These are phyloP conservation scores for Zoanthus sansibaricus DNA, from an alignment of 92 coral and sea anemone genomes.

Conservation along the genomic window DNA sequence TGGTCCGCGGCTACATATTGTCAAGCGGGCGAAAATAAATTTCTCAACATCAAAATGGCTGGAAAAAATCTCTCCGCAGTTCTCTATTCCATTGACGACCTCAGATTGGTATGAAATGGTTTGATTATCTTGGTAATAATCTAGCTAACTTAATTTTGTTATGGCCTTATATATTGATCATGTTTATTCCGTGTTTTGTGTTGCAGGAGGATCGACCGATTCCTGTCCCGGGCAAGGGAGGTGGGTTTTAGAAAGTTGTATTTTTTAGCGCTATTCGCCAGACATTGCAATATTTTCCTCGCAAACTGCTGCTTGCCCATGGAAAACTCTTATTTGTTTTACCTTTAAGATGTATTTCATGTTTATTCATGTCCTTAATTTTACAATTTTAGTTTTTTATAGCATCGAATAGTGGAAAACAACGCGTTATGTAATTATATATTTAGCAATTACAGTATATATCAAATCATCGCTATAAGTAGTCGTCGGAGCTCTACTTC, in stretches of 20 bases:
- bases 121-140: background rate
- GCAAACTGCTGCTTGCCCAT: no score
- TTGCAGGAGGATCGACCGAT: conserved; percentile 73
- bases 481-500: no score
- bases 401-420: no score
- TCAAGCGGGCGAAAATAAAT: background rate
- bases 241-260: conserved; percentile 25
- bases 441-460: no score
- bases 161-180: background rate
- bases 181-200: background rate
- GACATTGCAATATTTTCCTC: no score
- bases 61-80: background rate
- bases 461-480: no score
- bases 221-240: conserved; percentile 75
- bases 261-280: no score
- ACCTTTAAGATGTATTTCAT: no score
- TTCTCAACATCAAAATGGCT: background rate
- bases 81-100: background rate
- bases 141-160: background rate
- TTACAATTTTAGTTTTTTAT: no score
- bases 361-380: no score
- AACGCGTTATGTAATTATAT: no score
- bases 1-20: background rate
- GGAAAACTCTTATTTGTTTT: no score
- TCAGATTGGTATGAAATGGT: background rate